Base-by-base conservation (phyloP, 2,113 vertebrate species). In the Oreochromis niloticus region DNA sequence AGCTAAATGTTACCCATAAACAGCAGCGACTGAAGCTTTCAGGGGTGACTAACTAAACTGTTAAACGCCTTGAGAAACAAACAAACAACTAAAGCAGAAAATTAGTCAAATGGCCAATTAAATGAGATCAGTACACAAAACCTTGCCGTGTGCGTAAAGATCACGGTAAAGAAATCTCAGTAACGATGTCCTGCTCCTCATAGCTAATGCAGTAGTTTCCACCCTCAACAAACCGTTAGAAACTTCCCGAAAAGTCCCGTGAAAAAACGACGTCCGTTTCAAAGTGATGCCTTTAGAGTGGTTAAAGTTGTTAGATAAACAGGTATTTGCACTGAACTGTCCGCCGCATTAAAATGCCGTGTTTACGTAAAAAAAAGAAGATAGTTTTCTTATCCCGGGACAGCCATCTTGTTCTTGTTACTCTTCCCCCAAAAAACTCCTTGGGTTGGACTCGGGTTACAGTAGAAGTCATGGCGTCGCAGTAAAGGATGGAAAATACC, bases 371-470 rank as follows among this genome's bases (percentile, higher is more conserved):
- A 89, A 81, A 43, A 68, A 84, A 89, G 81, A 81, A 89, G 80
- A 80, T 17, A 39, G 9, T 93, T 88, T 90, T 89, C 87, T 89
- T 59, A 88, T 92, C 90, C 87, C 41, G 46, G 86, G 92, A 92
- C 96, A 96, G 97, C 97, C 97, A 97, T 97, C 97, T 97, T 97
- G 96, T 96, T 96, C 94, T 68, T 86, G 32, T 55, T 27, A 48
- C 92, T 93, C 87, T 91, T 91, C 90, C 87, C 82, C 84, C 91
- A 88, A 92, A 92, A 82, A 46, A 82, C 87, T 88, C 80, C 85
- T 88, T 84, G 57, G 57, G 87, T 79, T 83, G 90, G 94, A 93
- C 90, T 96, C 95, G 46, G 78, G 66, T 96, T 96, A 92, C 95
- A 94, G 66, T 50, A 84, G 54, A 75, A 93, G 41, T 88, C 91